A percentile compares a stretch with the other conserved stretches of the same genome.
Conservation (phyloP, 2,113 vertebrate species). For the Etheostoma cragini region DNA sequence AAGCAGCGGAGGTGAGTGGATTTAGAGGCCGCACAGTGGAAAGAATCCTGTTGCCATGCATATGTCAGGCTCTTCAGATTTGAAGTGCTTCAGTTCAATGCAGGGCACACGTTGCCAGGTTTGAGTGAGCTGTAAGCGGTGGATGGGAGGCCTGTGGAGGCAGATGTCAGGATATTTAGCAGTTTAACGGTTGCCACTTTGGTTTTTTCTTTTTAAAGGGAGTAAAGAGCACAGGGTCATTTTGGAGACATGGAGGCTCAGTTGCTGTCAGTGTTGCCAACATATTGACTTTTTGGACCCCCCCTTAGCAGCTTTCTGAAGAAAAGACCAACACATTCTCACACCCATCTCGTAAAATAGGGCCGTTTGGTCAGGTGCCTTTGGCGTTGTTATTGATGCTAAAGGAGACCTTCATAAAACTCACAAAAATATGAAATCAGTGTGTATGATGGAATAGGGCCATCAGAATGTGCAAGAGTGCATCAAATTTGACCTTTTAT, state of each 20-base stretch:
- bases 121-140: conserved; percentile 4
- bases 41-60: not conserved
- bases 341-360: too few relatives aligned
- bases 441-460: too few relatives aligned
- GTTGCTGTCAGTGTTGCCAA: not conserved
- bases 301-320: too few relatives aligned
- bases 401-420: too few relatives aligned
- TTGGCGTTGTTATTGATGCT: too few relatives aligned
- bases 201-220: not conserved
- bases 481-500: too few relatives aligned
- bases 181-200: not conserved
- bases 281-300: too few relatives aligned
- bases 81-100: conserved; percentile 28
- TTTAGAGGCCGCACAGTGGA: conserved; percentile 40
- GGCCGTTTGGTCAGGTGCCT: too few relatives aligned
- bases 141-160: conserved; percentile 21
- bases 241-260: conserved; percentile 1
- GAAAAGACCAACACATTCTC: too few relatives aligned
- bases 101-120: conserved; percentile 35
- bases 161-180: conserved; percentile 26
- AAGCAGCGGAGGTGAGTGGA: conserved; percentile 50
- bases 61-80: conserved; percentile 30
- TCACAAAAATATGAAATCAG: too few relatives aligned
- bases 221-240: not conserved
- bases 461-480: too few relatives aligned